These are phyloP conservation scores for Heliconius cydno DNA, from an alignment of 2,888 invertebrate genomes.

Conservation along the genomic window DNA sequence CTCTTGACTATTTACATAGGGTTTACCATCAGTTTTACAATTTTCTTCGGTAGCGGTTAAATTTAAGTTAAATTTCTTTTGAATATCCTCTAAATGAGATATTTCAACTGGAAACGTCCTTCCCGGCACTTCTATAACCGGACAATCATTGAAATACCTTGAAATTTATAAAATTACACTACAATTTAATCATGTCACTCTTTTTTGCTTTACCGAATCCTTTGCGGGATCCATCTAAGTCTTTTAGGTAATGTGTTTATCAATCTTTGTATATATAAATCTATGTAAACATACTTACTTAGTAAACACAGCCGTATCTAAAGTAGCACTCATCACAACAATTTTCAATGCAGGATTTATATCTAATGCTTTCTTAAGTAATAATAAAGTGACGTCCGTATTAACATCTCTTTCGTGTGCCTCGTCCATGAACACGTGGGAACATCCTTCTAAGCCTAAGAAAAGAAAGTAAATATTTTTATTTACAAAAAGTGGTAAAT, in stretches of 20 bases:
- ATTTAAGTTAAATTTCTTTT: constrained; percentile 57
- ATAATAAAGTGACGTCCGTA: constrained; percentile 85
- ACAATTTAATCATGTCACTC: no score
- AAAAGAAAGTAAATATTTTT: constrained; percentile 1
- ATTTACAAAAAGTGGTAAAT: no score
- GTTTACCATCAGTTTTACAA: constrained; percentile 66
- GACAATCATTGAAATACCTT: constrained; percentile 75
- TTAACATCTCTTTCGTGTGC: constrained; percentile 89
- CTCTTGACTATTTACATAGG: constrained; percentile 78
- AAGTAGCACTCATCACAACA: constrained; percentile 89
- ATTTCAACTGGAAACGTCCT: constrained; percentile 84
- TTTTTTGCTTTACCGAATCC: no score
- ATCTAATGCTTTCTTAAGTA: constrained; percentile 82
- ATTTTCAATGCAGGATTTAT: constrained; percentile 83
- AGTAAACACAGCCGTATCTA: constrained; percentile 85
- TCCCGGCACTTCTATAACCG: constrained; percentile 82
- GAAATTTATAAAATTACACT: no score
- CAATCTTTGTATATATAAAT: neutral
- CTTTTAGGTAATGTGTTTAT: no score
- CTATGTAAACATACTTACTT: constrained; percentile 65
- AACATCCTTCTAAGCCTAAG: constrained; percentile 80
- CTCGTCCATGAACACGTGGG: constrained; percentile 89
- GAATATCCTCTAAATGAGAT: constrained; percentile 82
- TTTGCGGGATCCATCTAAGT: no score
- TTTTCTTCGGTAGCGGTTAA: constrained; percentile 61